Conservation (phyloP, 2,113 vertebrate genomes). For the Lanius ludovicianus region DNA sequence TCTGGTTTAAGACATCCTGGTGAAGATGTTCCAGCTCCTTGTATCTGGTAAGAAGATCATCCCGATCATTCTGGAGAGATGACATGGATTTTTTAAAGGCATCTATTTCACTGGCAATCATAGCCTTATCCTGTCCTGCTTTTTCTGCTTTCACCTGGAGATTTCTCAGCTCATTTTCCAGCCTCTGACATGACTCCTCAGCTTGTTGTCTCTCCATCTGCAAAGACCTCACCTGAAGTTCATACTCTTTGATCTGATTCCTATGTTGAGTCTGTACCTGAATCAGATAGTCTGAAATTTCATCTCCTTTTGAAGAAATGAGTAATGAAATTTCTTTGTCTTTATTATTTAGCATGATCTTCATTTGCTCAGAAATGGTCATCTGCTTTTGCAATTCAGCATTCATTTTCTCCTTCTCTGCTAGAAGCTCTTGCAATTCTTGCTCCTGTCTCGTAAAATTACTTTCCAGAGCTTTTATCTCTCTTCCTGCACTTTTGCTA, state of each 20-base stretch:
- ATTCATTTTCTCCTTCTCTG: conserved; percentile 67
- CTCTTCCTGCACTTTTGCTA: conserved; percentile 57
- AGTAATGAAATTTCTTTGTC: conserved; percentile 84
- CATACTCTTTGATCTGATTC: conserved; percentile 74
- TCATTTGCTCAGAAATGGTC: conserved; percentile 80
- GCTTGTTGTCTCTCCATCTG: conserved; percentile 70
- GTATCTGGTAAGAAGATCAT: conserved; percentile 75
- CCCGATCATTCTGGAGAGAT: conserved; percentile 83
- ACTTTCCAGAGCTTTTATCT: conserved; percentile 70
- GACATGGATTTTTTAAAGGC: conserved; percentile 80
- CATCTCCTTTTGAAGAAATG: conserved; percentile 81
- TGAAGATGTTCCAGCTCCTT: conserved; percentile 73
- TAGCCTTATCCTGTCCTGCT: conserved; percentile 74
- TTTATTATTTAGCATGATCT: conserved; percentile 81
- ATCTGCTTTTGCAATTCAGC: conserved; percentile 81
- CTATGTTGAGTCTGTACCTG: conserved; percentile 79
- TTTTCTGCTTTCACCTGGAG: conserved; percentile 70
- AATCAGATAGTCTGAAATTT: conserved; percentile 81
- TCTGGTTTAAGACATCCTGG: conserved; percentile 55
- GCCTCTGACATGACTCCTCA: conserved; percentile 59
- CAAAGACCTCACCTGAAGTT: conserved; percentile 70
- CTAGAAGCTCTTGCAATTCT: conserved; percentile 67
- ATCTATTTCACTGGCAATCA: conserved; percentile 72
- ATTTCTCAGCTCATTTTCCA: conserved; percentile 71
- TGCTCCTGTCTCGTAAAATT: conserved; percentile 67